These are phyloP conservation scores for Balearica regulorum DNA, from an alignment of 2,797 vertebrate genomes.

Conservation along the genomic window DNA sequence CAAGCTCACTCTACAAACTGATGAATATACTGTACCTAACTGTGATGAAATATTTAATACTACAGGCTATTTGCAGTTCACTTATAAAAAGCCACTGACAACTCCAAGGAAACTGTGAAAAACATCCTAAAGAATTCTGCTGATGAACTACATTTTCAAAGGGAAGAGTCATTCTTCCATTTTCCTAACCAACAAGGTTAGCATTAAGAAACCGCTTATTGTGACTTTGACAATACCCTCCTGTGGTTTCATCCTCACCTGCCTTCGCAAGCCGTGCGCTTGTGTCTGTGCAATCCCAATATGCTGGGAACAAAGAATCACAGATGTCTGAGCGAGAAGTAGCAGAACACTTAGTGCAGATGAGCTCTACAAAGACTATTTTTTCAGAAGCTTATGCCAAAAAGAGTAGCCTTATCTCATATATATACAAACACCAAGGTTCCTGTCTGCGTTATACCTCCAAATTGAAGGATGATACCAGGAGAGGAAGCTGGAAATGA, in stretches of 20 bases:
- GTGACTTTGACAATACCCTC: not conserved
- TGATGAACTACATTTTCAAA: constrained; percentile 50
- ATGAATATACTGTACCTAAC: constrained; percentile 44
- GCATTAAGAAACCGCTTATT: constrained; percentile 38
- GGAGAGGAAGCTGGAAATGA: not conserved
- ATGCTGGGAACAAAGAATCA: constrained; percentile 33
- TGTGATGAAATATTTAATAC: constrained; percentile 68
- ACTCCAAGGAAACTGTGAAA: constrained; percentile 22
- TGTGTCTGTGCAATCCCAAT: constrained; percentile 24
- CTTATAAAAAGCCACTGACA: constrained; percentile 51
- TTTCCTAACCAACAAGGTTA: constrained; percentile 35
- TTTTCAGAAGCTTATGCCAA: not conserved
- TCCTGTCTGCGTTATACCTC: not conserved
- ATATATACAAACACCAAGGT: not conserved
- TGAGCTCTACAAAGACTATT: constrained; percentile 24
- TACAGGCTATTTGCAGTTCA: constrained; percentile 42
- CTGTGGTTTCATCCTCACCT: constrained; percentile 30
- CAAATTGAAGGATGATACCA: not conserved
- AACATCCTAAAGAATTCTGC: constrained; percentile 57
- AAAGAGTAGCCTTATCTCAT: not conserved
- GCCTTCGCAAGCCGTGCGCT: not conserved
- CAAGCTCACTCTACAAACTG: constrained; percentile 39
- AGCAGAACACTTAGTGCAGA: constrained; percentile 19
- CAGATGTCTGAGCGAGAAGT: not conserved
- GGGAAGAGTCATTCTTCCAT: not conserved